Conservation (phyloP, 2,797 vertebrate species). For the Sebastes diploproa region DNA sequence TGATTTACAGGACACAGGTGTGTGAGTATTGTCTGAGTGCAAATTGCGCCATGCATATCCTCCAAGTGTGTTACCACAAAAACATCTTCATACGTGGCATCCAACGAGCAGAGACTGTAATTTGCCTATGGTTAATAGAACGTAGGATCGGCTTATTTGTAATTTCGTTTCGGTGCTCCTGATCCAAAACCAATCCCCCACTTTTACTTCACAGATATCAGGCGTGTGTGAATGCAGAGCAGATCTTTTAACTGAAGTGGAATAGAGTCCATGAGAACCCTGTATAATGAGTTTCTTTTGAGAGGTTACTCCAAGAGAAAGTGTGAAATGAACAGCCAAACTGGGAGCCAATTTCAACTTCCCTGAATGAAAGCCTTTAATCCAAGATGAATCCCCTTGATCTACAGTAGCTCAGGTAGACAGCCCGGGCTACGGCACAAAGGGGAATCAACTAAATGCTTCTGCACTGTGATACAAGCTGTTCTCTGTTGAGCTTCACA, state of each 20-base stretch:
- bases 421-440: slow-evolving; percentile 30
- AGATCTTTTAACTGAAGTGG: slow-evolving; percentile 46
- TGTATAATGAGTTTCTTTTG: slow-evolving; percentile 70
- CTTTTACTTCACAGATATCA: slow-evolving; percentile 47
- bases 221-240: slow-evolving; percentile 37
- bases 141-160: slow-evolving; percentile 34
- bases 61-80: background rate
- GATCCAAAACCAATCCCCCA: slow-evolving; percentile 40
- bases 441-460: slow-evolving; percentile 60
- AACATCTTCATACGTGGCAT: background rate
- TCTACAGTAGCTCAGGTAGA: slow-evolving; percentile 66
- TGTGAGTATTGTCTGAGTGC: background rate
- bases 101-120: slow-evolving; percentile 14
- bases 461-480: slow-evolving; percentile 42
- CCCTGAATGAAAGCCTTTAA: slow-evolving; percentile 70
- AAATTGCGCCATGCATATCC: background rate
- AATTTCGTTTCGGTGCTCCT: slow-evolving; percentile 5
- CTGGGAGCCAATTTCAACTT: slow-evolving; percentile 62
- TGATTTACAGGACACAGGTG: too few relatives aligned
- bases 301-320: slow-evolving; percentile 60
- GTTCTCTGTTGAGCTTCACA: slow-evolving; percentile 40
- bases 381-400: slow-evolving; percentile 71
- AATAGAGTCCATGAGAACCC: slow-evolving; percentile 49
- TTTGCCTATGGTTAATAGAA: slow-evolving; percentile 35
- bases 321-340: slow-evolving; percentile 71